phyloP scores from a whole-genome alignment of 2,797 vertebrate species.

The Mormyrops boulengeri region DNA sequence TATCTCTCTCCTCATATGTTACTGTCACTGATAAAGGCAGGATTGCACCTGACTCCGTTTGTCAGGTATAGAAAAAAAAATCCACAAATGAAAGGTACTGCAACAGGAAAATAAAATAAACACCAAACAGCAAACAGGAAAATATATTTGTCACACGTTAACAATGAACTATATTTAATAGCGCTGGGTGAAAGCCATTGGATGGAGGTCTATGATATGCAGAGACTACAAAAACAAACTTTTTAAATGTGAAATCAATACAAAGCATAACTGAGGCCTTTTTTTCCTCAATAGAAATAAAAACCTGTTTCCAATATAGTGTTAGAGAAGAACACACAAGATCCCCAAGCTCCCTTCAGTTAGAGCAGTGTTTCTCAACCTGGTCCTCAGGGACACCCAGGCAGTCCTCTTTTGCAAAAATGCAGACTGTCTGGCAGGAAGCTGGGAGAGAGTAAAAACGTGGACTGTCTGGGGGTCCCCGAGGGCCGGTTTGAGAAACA shows the following conservation, averaged over 20 bases:
- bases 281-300: background rate
- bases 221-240: background rate
- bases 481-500: background rate
- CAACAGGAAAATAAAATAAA: background rate
- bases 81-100: background rate
- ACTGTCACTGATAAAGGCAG: conserved; percentile 2
- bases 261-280: background rate
- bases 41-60: background rate
- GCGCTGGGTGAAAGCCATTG: background rate
- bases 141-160: background rate
- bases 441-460: background rate
- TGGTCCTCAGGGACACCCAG: background rate
- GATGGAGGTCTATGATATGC: background rate
- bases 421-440: background rate
- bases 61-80: background rate
- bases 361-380: background rate
- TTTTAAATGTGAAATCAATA: background rate
- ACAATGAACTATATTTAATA: background rate
- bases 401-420: background rate
- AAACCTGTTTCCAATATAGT: background rate
- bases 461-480: background rate
- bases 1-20: background rate
- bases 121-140: background rate
- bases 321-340: background rate
- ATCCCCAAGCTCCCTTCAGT: background rate